phyloP scores from a whole-genome alignment of 2,113 vertebrate genomes.

The Atherinomorus stipes region DNA sequence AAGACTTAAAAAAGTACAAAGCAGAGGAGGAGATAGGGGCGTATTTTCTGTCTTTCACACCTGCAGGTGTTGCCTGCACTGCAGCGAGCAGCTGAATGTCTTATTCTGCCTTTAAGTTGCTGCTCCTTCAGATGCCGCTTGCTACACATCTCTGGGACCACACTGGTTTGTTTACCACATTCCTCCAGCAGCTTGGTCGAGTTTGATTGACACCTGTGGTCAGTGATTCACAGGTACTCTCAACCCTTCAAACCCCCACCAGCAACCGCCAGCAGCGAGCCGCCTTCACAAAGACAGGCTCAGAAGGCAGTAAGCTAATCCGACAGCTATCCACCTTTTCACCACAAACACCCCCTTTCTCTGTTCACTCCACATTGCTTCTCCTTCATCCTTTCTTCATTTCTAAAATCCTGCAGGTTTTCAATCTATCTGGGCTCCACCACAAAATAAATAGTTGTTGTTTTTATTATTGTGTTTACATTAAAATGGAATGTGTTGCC shows the following conservation, averaged over 20 bases:
- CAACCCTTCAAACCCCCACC: slow-evolving; percentile 8
- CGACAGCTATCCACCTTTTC: slow-evolving; percentile 24
- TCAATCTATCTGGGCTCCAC: too few relatives aligned
- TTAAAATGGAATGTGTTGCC: too few relatives aligned
- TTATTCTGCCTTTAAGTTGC: slow-evolving; percentile 36
- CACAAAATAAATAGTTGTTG: too few relatives aligned
- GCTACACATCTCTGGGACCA: slow-evolving; percentile 49
- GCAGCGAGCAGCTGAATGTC: slow-evolving; percentile 27
- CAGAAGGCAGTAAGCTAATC: slow-evolving; percentile 40
- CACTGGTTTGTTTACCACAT: slow-evolving; percentile 63
- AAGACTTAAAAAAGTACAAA: slow-evolving; percentile 37
- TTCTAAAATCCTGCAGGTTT: too few relatives aligned
- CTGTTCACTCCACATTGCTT: not conserved
- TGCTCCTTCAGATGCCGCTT: slow-evolving; percentile 13
- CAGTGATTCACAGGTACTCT: slow-evolving; percentile 66
- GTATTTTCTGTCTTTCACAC: slow-evolving; percentile 25
- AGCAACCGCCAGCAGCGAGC: slow-evolving; percentile 15
- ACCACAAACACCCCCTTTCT: not conserved
- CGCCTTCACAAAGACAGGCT: slow-evolving; percentile 41
- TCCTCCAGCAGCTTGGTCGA: slow-evolving; percentile 52
- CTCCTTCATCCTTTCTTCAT: not conserved
- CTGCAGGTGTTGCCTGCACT: slow-evolving; percentile 56
- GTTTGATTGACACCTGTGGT: slow-evolving; percentile 69
- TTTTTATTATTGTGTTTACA: too few relatives aligned
- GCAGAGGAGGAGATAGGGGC: slow-evolving; percentile 37